phyloP scores from a whole-genome alignment of 2,797 vertebrate species.

The Vespertilio murinus region DNA sequence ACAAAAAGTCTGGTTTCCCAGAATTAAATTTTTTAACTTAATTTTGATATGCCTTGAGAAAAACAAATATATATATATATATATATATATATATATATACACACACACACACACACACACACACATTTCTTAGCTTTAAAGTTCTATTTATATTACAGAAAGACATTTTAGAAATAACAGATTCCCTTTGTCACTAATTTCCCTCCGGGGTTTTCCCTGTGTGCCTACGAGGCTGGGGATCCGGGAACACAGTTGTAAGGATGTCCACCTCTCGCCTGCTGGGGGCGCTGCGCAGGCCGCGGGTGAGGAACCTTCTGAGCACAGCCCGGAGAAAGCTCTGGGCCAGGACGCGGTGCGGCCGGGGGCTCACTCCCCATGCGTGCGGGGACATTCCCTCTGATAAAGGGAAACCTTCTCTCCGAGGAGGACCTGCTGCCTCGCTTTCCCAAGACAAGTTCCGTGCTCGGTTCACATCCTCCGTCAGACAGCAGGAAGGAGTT shows the following conservation, averaged over 20 bases:
- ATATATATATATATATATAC: too few species aligned
- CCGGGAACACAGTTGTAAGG: neutral
- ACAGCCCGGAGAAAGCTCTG: neutral
- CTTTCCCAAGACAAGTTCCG: neutral
- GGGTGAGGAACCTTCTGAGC: neutral
- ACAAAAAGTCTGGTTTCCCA: neutral
- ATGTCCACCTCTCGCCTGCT: neutral
- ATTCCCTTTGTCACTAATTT: neutral
- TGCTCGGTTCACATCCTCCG: neutral
- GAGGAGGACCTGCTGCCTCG: neutral
- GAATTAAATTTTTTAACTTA: neutral
- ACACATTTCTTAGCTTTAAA: neutral
- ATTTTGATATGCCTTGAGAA: neutral
- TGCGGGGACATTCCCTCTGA: neutral
- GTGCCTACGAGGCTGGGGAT: neutral
- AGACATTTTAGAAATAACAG: neutral
- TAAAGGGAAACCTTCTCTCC: neutral
- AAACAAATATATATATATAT: too few species aligned
- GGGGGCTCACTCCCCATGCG: neutral
- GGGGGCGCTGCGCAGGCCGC: fast-evolving
- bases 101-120: too few species aligned
- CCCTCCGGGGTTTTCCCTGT: neutral
- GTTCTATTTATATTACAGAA: neutral
- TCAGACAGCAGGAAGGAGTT: neutral
- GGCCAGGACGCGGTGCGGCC: neutral